These are phyloP conservation scores for Belonocnema kinseyi DNA, from an alignment of 1,140 invertebrate species.

Conservation along the genomic window DNA sequence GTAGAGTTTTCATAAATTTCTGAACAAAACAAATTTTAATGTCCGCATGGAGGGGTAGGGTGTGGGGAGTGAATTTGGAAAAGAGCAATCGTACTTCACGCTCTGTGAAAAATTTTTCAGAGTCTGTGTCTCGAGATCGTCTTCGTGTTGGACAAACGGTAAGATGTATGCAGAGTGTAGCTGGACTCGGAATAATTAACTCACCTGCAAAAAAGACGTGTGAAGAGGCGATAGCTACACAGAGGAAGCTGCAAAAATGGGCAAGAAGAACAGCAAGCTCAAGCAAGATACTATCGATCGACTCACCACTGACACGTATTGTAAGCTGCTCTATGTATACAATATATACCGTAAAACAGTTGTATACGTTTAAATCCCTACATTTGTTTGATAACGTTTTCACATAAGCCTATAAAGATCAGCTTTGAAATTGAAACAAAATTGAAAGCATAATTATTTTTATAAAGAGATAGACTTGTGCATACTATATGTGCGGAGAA, in stretches of 20 bases:
- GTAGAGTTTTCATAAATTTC: neutral
- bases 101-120: conserved; percentile 10
- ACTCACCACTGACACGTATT: conserved; percentile 91
- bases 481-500: too few species aligned
- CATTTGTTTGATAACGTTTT: conserved; percentile 29
- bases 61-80: conserved; percentile 30
- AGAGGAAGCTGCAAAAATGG: conserved; percentile 58
- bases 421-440: too few species aligned
- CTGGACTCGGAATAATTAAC: conserved; percentile 28
- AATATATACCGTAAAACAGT: too few species aligned
- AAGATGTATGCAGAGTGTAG: conserved; percentile 37
- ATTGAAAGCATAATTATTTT: too few species aligned
- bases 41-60: neutral
- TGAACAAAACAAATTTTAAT: neutral
- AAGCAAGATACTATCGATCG: conserved; percentile 94
- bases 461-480: too few species aligned
- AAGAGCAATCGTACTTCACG: conserved; percentile 18
- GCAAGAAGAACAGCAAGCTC: conserved; percentile 93
- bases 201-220: neutral
- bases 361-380: neutral
- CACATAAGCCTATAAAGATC: neutral
- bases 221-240: conserved; percentile 34
- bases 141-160: conserved; percentile 50
- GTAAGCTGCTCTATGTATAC: conserved; percentile 79
- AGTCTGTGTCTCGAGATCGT: conserved; percentile 4